phyloP scores from a whole-genome alignment of 2,113 vertebrate genomes.

The Anser cygnoides region DNA sequence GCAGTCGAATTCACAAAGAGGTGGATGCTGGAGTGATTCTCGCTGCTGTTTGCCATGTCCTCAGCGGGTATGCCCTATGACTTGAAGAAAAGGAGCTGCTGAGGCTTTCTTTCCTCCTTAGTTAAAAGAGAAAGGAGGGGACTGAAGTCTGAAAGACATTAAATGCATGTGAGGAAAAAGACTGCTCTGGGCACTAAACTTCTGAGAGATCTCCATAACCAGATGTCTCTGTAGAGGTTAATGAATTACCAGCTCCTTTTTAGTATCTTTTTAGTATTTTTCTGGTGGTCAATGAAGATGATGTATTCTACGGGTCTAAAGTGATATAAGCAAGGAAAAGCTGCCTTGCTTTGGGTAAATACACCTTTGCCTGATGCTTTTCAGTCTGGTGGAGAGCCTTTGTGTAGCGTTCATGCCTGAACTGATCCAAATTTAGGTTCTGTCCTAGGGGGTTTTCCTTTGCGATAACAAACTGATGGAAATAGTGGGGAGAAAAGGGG shows the following conservation, averaged over 20 bases:
- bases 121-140: not conserved
- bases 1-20: not conserved
- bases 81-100: not conserved
- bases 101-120: rapidly evolving
- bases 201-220: not conserved
- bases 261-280: not conserved
- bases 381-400: not conserved
- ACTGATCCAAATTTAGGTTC: not conserved
- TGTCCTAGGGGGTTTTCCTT: not conserved
- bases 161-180: not conserved
- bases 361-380: not conserved
- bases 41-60: not conserved
- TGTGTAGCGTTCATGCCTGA: not conserved
- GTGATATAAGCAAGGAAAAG: not conserved
- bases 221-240: not conserved
- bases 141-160: not conserved
- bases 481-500: not conserved
- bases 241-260: not conserved
- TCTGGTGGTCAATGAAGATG: not conserved
- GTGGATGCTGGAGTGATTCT: not conserved
- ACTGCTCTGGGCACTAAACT: not conserved
- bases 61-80: not conserved
- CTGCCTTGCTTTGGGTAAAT: not conserved
- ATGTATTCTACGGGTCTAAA: not conserved
- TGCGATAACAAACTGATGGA: not conserved